Percentiles rank a stretch among this genome's conserved stretches.
Evolutionary conservation across 2,113 vertebrate species (phyloP).

Genomic region (Tragelaphus strepsiceros): DNA sequence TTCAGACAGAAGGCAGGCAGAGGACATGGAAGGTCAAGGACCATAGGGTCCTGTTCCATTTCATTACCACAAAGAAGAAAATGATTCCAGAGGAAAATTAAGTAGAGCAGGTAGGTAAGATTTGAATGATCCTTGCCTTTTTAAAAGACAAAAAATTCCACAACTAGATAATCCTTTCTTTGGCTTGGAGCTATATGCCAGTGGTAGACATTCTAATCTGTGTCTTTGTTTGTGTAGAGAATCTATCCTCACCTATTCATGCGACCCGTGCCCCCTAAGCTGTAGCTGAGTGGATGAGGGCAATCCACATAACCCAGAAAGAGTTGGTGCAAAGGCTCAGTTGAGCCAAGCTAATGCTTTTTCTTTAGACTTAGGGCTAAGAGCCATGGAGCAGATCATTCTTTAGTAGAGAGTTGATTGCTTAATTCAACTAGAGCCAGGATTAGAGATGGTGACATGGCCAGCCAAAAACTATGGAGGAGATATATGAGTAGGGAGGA

Average conservation of each 20-base stretch:
- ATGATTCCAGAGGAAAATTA: neutral
- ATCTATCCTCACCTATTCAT: neutral
- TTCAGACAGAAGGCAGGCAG: neutral
- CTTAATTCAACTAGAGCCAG: neutral
- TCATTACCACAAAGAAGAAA: neutral
- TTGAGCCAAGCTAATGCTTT: neutral
- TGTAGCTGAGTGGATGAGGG: neutral
- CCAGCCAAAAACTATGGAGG: neutral
- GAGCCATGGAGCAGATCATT: neutral
- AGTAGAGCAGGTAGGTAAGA: neutral
- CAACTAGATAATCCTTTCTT: neutral
- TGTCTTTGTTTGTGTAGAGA: neutral
- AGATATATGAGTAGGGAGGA: neutral
- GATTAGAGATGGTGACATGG: neutral
- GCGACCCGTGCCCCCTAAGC: neutral
- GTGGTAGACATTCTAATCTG: neutral
- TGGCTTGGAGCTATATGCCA: neutral
- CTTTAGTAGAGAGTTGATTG: neutral
- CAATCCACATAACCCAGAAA: neutral
- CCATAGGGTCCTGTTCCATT: neutral
- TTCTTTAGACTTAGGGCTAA: neutral
- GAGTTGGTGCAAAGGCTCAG: neutral
- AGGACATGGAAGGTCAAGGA: neutral
- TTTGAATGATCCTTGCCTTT: neutral
- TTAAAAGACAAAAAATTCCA: neutral